Evolutionary conservation across 2,888 invertebrate genomes (phyloP).

Genomic region (Meloe dianella): DNA sequence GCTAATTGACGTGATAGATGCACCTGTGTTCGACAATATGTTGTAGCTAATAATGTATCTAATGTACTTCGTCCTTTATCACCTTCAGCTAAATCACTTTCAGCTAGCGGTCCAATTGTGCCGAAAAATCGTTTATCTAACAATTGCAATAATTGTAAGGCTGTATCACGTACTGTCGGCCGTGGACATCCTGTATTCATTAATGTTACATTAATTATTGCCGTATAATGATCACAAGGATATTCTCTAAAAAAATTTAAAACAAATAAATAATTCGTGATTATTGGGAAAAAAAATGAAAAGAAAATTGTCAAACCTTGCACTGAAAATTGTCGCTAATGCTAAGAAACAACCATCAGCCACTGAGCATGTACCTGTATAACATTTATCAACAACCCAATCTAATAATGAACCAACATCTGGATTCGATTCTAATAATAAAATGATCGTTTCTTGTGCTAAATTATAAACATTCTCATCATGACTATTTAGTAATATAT

Average conservation of each 20-base stretch:
- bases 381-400: conserved; percentile 98
- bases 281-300: background rate
- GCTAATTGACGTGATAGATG: conserved; percentile 92
- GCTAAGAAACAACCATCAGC: conserved; percentile 97
- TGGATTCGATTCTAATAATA: conserved; percentile 93
- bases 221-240: conserved; percentile 97
- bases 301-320: conserved; percentile 70
- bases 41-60: conserved; percentile 83
- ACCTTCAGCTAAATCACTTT: conserved; percentile 69
- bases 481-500: conserved; percentile 84
- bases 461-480: conserved; percentile 92
- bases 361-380: conserved; percentile 87
- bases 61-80: conserved; percentile 75
- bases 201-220: conserved; percentile 95
- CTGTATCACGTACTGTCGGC: conserved; percentile 90
- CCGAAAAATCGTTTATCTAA: conserved; percentile 96
- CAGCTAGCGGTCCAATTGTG: conserved; percentile 73
- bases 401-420: conserved; percentile 91
- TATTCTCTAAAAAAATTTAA: conserved; percentile 75
- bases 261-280: background rate
- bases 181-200: conserved; percentile 96
- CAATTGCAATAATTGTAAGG: conserved; percentile 90
- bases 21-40: conserved; percentile 91
- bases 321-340: conserved; percentile 94
- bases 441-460: conserved; percentile 91